These are phyloP conservation scores for Pseudomyrmex dendroicus DNA, from an alignment of 1,140 invertebrate species.

Conservation along the genomic window DNA sequence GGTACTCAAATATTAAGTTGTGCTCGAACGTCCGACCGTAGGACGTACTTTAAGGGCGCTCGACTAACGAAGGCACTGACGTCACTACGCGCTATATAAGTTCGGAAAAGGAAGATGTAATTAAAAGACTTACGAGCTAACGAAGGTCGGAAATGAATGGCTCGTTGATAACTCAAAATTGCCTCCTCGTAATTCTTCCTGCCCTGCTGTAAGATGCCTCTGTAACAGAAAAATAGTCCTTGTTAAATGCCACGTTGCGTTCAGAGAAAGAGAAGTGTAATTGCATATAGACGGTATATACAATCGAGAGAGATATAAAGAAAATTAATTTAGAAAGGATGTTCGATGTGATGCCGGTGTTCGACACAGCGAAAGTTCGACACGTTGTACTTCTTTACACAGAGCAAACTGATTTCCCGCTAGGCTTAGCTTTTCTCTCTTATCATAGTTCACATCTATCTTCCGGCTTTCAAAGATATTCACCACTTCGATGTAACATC, in stretches of 20 bases:
- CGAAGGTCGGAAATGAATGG: slow-evolving; percentile 96
- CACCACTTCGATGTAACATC: slow-evolving; percentile 51
- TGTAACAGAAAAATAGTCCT: slow-evolving; percentile 85
- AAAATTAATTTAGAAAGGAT: neutral
- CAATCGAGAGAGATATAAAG: neutral
- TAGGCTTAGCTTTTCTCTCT: neutral
- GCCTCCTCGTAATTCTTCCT: slow-evolving; percentile 95
- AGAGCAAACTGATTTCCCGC: slow-evolving; percentile 7
- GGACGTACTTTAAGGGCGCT: neutral
- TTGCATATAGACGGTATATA: neutral
- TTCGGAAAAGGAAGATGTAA: slow-evolving; percentile 39
- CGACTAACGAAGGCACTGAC: slow-evolving; percentile 25
- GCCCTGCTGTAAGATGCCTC: slow-evolving; percentile 96
- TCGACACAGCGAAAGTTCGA: no score
- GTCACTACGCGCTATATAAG: neutral
- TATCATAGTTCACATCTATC: neutral
- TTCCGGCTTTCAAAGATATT: slow-evolving; percentile 4
- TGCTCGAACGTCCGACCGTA: neutral
- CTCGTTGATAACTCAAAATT: slow-evolving; percentile 95
- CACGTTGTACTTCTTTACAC: neutral
- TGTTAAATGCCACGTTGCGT: neutral
- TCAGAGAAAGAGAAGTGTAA: no score
- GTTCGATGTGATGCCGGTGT: no score
- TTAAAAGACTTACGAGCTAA: slow-evolving; percentile 93
- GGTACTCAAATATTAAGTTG: slow-evolving; percentile 42